These are phyloP conservation scores for Heptranchias perlo DNA, from an alignment of 2,113 vertebrate genomes.

Conservation along the genomic window DNA sequence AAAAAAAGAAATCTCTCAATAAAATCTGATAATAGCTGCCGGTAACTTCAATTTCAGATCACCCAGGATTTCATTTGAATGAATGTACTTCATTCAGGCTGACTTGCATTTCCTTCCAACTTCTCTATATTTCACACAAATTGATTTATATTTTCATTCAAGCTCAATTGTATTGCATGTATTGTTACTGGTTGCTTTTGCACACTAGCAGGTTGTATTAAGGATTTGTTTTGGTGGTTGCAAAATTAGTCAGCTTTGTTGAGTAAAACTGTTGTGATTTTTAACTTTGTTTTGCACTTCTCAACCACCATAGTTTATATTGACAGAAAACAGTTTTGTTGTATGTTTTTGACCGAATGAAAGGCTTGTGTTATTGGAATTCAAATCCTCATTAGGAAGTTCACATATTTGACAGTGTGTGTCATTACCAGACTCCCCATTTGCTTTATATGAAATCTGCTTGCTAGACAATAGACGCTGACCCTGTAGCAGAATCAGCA, in stretches of 20 bases:
- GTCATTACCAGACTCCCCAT: background rate
- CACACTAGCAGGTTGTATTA: background rate
- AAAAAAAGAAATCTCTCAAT: background rate
- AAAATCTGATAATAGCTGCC: background rate
- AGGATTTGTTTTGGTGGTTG: background rate
- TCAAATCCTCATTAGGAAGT: background rate
- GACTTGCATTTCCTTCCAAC: background rate
- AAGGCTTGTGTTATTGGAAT: background rate
- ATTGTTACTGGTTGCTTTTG: background rate
- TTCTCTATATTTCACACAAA: background rate
- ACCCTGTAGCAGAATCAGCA: background rate
- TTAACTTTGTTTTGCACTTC: background rate
- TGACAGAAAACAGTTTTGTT: background rate
- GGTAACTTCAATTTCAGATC: background rate
- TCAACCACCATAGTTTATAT: too few relatives aligned
- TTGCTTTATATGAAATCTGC: background rate
- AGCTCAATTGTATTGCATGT: background rate
- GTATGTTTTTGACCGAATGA: background rate
- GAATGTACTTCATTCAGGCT: background rate
- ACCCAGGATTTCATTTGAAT: background rate
- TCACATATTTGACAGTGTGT: background rate
- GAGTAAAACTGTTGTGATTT: background rate
- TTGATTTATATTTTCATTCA: conserved; percentile 15
- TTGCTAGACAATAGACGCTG: background rate
- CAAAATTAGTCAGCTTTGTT: background rate